phyloP scores from a whole-genome alignment of 2,113 vertebrate species.

The Machaerirhynchus nigripectus region DNA sequence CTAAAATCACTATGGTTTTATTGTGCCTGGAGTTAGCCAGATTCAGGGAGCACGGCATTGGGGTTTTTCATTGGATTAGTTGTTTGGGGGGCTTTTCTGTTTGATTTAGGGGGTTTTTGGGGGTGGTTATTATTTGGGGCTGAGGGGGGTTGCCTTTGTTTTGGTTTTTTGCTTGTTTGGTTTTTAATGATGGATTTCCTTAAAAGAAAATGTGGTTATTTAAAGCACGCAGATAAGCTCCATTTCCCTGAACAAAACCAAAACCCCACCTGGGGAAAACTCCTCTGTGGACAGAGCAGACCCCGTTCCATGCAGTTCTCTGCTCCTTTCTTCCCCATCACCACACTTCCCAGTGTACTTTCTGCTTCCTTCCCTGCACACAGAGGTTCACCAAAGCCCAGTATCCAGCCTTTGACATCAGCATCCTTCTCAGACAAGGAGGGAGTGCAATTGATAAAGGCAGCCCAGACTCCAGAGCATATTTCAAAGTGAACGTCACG shows the following conservation, averaged over 20 bases:
- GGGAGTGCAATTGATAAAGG: not conserved
- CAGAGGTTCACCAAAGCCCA: not conserved
- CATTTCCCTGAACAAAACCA: not conserved
- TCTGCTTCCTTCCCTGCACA: not conserved
- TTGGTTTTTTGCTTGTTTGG: not conserved
- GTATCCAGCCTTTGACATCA: not conserved
- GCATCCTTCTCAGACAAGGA: not conserved
- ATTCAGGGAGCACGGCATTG: rapidly evolving
- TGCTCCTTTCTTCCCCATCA: not conserved
- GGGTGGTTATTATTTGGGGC: not conserved
- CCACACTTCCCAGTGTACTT: not conserved
- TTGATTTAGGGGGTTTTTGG: not conserved
- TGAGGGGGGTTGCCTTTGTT: not conserved
- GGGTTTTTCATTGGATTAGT: not conserved
- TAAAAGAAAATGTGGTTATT: not conserved
- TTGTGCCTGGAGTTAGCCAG: not conserved
- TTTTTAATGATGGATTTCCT: not conserved
- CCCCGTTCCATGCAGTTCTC: not conserved
- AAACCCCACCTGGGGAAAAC: not conserved
- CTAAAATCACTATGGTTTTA: not conserved
- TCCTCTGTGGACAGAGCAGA: not conserved
- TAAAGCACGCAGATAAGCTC: not conserved
- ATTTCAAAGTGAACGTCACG: rapidly evolving
- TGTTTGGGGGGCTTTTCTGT: no score
- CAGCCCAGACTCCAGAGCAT: not conserved